phyloP scores from a whole-genome alignment of 2,113 vertebrate species.

The Lepus americanus region DNA sequence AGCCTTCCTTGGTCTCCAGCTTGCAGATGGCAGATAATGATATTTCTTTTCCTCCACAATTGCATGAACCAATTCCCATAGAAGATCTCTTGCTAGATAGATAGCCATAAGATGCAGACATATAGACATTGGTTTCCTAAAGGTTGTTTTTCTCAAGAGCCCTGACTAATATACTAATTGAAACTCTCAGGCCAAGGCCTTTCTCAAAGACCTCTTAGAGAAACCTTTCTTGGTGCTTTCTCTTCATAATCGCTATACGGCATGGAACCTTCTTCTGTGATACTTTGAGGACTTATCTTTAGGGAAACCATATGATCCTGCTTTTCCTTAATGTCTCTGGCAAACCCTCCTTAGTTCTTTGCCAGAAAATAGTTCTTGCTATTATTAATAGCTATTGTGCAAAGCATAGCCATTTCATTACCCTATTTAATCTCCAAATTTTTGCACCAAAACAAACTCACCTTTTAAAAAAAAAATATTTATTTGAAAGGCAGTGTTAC shows the following conservation, averaged over 20 bases:
- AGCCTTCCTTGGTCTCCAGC: not conserved
- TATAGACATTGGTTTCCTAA: not conserved
- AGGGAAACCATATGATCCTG: not conserved
- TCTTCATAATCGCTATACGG: not conserved
- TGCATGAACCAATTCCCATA: not conserved
- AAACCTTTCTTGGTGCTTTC: not conserved
- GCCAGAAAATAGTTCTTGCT: not conserved
- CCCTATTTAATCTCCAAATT: not conserved
- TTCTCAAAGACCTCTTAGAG: not conserved
- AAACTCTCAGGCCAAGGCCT: not conserved
- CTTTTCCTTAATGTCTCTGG: not conserved
- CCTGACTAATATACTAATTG: not conserved
- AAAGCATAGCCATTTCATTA: not conserved
- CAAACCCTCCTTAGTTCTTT: not conserved
- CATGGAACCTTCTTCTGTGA: not conserved
- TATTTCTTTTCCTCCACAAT: not conserved
- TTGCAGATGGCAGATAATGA: not conserved
- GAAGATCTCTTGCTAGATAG: not conserved
- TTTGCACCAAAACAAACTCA: too few species aligned
- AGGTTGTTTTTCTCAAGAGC: not conserved
- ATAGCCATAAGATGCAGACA: not conserved
- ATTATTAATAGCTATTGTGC: not conserved
- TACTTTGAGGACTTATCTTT: not conserved
- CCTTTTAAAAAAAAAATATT: too few species aligned
- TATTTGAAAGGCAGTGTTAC: too few species aligned